Evolutionary conservation across 2,113 vertebrate genomes (phyloP).

Genomic region (Phoenicopterus ruber): DNA sequence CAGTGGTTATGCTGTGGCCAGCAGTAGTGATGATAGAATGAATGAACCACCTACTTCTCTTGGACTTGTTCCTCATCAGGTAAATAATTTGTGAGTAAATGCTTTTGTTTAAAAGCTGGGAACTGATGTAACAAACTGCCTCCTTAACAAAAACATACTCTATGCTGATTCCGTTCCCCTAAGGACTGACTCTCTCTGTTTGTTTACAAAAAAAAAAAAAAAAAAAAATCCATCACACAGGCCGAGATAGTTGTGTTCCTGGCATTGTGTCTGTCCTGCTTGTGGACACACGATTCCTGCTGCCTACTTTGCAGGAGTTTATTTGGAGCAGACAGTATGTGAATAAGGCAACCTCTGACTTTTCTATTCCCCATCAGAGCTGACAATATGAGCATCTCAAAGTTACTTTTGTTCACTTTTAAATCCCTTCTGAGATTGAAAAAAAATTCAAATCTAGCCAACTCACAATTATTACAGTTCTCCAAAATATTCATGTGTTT

Average conservation of each 20-base stretch:
- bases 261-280: not conserved
- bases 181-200: not conserved
- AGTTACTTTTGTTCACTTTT: not conserved
- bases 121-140: not conserved
- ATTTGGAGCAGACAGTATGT: not conserved
- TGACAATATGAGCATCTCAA: not conserved
- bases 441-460: not conserved
- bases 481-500: not conserved
- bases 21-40: slow-evolving; percentile 97
- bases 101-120: not conserved
- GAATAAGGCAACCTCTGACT: not conserved
- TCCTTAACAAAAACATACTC: not conserved
- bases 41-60: slow-evolving; percentile 96
- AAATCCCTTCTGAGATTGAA: not conserved
- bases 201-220: not conserved
- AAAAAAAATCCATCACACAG: not conserved
- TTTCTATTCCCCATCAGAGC: not conserved
- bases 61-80: slow-evolving; percentile 97
- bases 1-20: slow-evolving; percentile 95
- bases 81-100: slow-evolving; percentile 64
- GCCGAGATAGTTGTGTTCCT: not conserved
- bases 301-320: not conserved
- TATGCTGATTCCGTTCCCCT: not conserved
- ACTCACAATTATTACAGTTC: not conserved
- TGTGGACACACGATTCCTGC: not conserved